Evolutionary conservation across 2,113 vertebrate species (phyloP).

Genomic region (Hemiscyllium ocellatum): DNA sequence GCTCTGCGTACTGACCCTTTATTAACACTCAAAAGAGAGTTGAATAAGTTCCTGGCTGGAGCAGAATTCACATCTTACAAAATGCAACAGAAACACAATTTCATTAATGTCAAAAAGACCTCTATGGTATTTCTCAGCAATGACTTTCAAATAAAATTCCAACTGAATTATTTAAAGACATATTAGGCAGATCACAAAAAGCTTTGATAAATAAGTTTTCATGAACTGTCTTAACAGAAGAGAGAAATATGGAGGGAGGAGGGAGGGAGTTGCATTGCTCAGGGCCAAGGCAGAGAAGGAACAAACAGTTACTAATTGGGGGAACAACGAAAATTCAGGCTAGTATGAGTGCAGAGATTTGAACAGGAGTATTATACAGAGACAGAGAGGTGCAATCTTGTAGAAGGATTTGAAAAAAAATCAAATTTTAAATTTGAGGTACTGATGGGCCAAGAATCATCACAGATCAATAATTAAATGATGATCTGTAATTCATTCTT

Average conservation of each 20-base stretch:
- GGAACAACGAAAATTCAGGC: background rate
- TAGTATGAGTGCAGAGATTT: background rate
- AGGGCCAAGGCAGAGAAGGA: background rate
- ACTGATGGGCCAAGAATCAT: background rate
- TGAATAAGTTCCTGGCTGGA: background rate
- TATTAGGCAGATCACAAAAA: background rate
- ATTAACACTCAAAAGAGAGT: background rate
- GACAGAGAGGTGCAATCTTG: background rate
- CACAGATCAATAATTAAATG: background rate
- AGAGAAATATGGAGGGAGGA: background rate
- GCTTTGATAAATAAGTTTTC: background rate
- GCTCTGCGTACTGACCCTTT: background rate
- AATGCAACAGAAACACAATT: background rate
- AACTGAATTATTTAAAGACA: background rate
- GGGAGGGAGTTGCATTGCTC: background rate
- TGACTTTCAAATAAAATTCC: background rate
- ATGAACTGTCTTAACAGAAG: background rate
- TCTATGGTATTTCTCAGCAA: background rate
- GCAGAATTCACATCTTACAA: background rate
- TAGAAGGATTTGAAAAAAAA: background rate
- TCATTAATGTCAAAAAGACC: background rate
- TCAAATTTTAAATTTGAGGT: background rate
- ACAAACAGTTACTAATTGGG: background rate
- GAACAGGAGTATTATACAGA: background rate
- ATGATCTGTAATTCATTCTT: too few relatives aligned